Percentiles rank a stretch among this genome's conserved stretches.
phyloP scores from a whole-genome alignment of 2,888 invertebrate genomes.

The Eristalinus aeneus region DNA sequence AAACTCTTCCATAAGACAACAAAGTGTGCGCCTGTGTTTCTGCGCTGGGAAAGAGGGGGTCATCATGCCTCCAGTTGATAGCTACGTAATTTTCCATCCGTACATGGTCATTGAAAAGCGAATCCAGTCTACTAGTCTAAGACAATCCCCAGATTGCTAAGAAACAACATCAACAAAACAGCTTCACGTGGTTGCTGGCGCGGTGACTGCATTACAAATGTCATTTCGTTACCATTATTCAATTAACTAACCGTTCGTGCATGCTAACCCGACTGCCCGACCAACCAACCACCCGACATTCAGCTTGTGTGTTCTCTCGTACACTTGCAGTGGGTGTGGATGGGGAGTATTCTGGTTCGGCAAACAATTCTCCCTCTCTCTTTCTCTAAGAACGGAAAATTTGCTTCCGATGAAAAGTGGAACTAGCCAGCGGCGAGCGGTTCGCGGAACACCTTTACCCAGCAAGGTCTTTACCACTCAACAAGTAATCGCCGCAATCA shows the following conservation, averaged over 20 bases:
- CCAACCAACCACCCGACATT: background rate
- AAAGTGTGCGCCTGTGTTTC: background rate
- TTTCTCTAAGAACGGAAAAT: slow-evolving; percentile 51
- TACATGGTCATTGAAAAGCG: slow-evolving; percentile 54
- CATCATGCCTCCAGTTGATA: slow-evolving; percentile 38
- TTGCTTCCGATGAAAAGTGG: background rate
- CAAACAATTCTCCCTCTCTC: slow-evolving; percentile 46
- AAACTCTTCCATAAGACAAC: slow-evolving; percentile 7
- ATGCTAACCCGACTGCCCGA: background rate
- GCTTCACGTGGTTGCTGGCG: background rate
- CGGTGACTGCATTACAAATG: slow-evolving; percentile 43
- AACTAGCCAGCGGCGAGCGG: background rate
- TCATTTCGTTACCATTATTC: slow-evolving; percentile 44
- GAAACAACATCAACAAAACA: background rate
- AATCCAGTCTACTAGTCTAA: slow-evolving; percentile 33
- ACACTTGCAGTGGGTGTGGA: background rate
- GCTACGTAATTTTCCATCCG: slow-evolving; percentile 62
- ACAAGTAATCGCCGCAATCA: slow-evolving; percentile 45
- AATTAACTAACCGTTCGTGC: slow-evolving; percentile 31
- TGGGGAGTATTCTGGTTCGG: slow-evolving; percentile 17
- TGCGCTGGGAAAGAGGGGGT: background rate
- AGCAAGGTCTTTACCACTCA: slow-evolving; percentile 56
- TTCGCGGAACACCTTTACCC: slow-evolving; percentile 11
- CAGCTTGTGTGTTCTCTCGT: no score
- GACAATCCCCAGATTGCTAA: slow-evolving; percentile 10